Conservation (phyloP, 1,140 invertebrate genomes). For the Cataglyphis hispanica region DNA sequence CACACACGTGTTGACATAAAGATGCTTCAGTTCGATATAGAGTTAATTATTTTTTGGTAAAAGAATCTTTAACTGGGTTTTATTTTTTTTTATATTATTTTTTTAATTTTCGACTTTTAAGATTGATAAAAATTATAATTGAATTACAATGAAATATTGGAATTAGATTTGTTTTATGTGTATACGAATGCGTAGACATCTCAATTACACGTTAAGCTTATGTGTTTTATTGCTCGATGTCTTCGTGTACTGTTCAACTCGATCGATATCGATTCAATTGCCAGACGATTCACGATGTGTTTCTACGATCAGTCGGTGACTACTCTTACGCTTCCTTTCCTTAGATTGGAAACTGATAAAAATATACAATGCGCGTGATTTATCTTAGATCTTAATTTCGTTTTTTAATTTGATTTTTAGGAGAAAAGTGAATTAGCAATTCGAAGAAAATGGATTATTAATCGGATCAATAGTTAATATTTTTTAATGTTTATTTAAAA, state of each 20-base stretch:
- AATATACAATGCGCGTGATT: neutral
- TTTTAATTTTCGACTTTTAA: neutral
- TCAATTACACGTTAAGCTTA: constrained; percentile 60
- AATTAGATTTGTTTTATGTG: neutral
- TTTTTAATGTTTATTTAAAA: neutral
- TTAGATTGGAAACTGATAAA: constrained; percentile 55
- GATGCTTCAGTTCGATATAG: neutral
- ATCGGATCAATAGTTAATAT: neutral
- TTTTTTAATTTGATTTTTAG: neutral
- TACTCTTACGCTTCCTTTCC: constrained; percentile 37
- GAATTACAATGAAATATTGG: neutral
- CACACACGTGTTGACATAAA: neutral
- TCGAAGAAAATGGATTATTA: neutral
- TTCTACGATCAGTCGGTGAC: constrained; percentile 29
- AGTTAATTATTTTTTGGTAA: neutral
- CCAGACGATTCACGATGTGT: constrained; percentile 42
- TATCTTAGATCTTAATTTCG: neutral
- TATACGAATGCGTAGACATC: constrained; percentile 20
- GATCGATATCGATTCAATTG: constrained; percentile 70
- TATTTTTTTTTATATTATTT: neutral
- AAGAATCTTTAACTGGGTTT: neutral
- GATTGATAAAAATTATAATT: constrained; percentile 6
- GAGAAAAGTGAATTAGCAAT: neutral
- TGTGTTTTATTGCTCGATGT: constrained; percentile 43
- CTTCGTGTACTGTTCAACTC: constrained; percentile 35